Conservation (phyloP, 2,888 invertebrate genomes). For the Periphyllus acericola region DNA sequence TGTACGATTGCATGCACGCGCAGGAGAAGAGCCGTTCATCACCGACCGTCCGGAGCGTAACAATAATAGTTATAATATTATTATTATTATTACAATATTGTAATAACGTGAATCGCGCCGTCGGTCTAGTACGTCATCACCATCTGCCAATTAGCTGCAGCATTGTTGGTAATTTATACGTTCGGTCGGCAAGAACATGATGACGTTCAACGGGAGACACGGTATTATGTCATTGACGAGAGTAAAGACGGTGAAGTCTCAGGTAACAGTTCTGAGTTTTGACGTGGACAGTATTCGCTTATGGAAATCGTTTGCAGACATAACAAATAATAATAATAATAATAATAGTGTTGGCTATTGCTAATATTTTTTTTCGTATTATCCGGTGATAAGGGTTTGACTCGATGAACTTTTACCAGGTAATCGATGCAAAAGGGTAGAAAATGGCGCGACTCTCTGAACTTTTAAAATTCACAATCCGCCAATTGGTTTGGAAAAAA, state of each 20-base stretch:
- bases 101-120: not conserved
- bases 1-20: not conserved
- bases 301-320: not conserved
- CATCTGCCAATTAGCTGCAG: not conserved
- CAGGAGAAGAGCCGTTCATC: constrained; percentile 15
- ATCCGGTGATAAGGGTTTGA: constrained; percentile 6
- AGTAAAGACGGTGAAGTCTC: too few species aligned
- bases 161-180: not conserved
- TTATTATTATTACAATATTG: too few species aligned
- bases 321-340: too few species aligned
- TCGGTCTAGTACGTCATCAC: constrained; percentile 24
- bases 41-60: not conserved
- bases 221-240: not conserved
- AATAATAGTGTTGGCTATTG: too few species aligned
- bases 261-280: too few species aligned
- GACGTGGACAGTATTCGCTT: not conserved
- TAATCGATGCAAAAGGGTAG: constrained; percentile 9
- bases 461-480: not conserved
- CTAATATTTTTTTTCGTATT: not conserved
- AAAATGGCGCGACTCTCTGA: constrained; percentile 14
- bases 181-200: not conserved
- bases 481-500: not conserved
- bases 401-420: constrained; percentile 41
- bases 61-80: too few species aligned
- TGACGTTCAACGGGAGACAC: not conserved